phyloP scores from a whole-genome alignment of 2,797 vertebrate species.

The Hylomyscus alleni region DNA sequence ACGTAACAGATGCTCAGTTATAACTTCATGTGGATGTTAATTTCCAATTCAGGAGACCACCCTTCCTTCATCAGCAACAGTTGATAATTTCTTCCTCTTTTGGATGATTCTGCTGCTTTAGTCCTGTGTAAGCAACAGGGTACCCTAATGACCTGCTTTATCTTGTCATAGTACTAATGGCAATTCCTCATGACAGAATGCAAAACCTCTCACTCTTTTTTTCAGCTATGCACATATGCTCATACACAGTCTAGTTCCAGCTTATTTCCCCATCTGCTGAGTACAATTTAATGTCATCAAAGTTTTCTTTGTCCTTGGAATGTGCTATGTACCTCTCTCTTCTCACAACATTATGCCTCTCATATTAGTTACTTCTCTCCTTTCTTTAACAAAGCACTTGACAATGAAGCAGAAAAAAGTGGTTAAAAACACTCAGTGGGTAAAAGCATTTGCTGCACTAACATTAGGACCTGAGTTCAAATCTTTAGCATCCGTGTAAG shows the following conservation, averaged over 20 bases:
- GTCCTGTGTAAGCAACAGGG: neutral
- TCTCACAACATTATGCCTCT: neutral
- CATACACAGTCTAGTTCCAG: neutral
- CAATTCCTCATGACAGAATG: neutral
- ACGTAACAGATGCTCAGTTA: constrained; percentile 15
- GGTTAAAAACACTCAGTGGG: too few species aligned
- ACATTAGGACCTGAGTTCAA: neutral
- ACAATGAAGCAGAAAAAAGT: neutral
- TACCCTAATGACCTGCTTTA: neutral
- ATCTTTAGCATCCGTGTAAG: neutral
- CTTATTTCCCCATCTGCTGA: neutral
- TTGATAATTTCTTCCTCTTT: neutral
- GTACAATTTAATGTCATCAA: neutral
- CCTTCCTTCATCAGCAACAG: neutral
- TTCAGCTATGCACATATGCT: neutral
- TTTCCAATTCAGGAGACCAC: constrained; percentile 30
- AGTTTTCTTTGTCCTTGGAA: neutral
- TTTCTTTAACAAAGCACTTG: neutral
- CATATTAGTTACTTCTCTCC: neutral
- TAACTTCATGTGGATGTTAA: neutral
- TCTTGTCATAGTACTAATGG: neutral
- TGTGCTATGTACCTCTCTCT: rapidly evolving
- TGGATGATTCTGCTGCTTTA: neutral
- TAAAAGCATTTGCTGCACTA: neutral
- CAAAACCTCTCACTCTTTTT: neutral